A percentile compares a stretch with the other conserved stretches of the same genome.
Evolutionary conservation across 1,140 invertebrate genomes (phyloP).

Genomic region (Leptopilina boulardi): DNA sequence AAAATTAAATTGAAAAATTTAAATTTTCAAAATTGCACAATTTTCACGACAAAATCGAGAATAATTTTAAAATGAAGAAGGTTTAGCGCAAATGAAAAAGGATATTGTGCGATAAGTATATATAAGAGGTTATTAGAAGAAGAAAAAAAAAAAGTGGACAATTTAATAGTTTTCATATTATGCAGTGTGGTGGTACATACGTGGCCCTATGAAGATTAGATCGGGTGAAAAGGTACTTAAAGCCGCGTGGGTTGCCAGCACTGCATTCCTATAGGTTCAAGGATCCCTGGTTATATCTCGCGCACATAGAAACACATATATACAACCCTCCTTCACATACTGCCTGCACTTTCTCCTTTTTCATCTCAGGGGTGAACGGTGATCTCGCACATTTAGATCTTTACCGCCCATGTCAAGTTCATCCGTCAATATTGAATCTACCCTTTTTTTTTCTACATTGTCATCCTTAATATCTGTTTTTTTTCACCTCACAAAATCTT

Average conservation of each 20-base stretch:
- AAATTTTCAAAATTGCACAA: no score
- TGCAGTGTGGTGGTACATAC: conserved; percentile 38
- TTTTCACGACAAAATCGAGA: no score
- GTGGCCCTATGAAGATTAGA: conserved; percentile 67
- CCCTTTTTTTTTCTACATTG: conserved; percentile 38
- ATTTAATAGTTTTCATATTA: background rate
- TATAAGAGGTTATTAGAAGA: no score
- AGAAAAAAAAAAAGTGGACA: background rate
- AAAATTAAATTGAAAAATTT: no score
- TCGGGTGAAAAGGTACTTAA: conserved; percentile 66
- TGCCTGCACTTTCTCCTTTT: background rate
- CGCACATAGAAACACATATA: conserved; percentile 31
- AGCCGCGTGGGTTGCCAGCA: conserved; percentile 69
- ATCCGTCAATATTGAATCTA: conserved; percentile 53
- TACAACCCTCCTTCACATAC: conserved; percentile 18
- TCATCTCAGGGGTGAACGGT: conserved; percentile 44
- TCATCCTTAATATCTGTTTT: background rate
- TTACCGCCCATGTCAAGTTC: conserved; percentile 41
- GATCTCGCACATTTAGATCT: conserved; percentile 35
- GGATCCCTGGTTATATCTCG: conserved; percentile 65
- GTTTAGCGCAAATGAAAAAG: no score
- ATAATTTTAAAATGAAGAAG: no score
- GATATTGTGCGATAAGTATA: no score
- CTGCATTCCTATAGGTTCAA: conserved; percentile 73
- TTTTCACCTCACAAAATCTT: background rate